Evolutionary conservation across 92 coral and sea anemone species (phyloP).

Genomic region (Hydrozoanthus gracilis): DNA sequence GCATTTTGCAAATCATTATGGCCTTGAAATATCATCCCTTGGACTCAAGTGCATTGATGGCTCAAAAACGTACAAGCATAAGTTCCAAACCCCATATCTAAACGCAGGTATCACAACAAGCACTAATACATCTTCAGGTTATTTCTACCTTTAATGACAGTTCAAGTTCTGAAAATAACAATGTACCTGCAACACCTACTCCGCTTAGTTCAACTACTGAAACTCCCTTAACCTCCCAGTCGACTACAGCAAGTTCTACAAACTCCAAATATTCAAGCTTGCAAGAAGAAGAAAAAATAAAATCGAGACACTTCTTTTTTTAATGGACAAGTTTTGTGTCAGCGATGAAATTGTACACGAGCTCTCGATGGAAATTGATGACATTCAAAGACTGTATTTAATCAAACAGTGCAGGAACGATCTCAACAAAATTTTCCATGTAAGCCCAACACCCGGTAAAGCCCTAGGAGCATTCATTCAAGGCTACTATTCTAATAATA

Average conservation of each 20-base stretch:
- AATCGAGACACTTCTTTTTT: conserved; percentile 59
- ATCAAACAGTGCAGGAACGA: conserved; percentile 48
- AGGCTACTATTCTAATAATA: conserved; percentile 2
- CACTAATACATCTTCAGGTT: background rate
- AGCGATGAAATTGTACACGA: conserved; percentile 68
- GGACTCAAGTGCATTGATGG: conserved; percentile 39
- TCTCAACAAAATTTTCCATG: conserved; percentile 22
- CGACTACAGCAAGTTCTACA: conserved; percentile 1
- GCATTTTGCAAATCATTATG: conserved; percentile 48
- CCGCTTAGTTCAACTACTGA: conserved; percentile 30
- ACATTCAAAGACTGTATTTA: conserved; percentile 40
- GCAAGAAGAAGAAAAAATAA: conserved; percentile 52
- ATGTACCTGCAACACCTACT: conserved; percentile 4
- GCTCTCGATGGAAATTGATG: conserved; percentile 59
- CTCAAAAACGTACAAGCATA: conserved; percentile 20
- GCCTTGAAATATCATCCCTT: conserved; percentile 43
- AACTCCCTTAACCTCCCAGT: conserved; percentile 11
- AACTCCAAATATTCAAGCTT: conserved; percentile 4
- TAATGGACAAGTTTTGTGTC: conserved; percentile 71
- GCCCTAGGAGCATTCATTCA: conserved; percentile 51
- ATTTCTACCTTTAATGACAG: conserved; percentile 7
- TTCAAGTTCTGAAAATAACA: conserved; percentile 24
- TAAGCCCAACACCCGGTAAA: conserved; percentile 39
- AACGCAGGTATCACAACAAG: background rate
- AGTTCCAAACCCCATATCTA: conserved; percentile 24